These are phyloP conservation scores for Taphrorychus bicolor DNA, from an alignment of 2,888 invertebrate genomes.

Conservation along the genomic window DNA sequence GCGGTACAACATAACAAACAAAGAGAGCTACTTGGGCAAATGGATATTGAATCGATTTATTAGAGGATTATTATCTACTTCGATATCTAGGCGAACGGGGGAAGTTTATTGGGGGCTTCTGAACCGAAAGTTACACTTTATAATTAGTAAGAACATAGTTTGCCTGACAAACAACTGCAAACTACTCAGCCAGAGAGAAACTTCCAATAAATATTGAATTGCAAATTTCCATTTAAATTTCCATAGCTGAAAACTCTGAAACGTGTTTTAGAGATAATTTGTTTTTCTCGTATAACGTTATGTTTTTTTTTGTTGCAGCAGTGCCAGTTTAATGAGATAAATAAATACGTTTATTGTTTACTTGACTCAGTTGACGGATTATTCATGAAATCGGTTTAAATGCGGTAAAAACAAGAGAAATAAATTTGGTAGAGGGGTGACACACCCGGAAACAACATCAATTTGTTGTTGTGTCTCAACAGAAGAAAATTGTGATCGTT, in stretches of 20 bases:
- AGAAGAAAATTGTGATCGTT: too few species aligned
- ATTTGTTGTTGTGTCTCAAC: too few species aligned
- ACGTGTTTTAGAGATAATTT: conserved; percentile 9
- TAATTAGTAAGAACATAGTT: conserved; percentile 7
- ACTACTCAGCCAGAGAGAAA: conserved; percentile 5
- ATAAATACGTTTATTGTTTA: conserved; percentile 4
- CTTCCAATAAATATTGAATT: conserved; percentile 10
- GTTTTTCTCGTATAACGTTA: neutral
- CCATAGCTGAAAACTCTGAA: neutral
- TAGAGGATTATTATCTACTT: neutral
- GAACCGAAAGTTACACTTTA: conserved; percentile 7
- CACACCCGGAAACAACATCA: too few species aligned
- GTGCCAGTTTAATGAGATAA: conserved; percentile 8
- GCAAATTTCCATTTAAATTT: conserved; percentile 10
- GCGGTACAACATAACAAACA: neutral
- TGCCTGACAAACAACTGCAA: conserved; percentile 5
- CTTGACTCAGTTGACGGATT: neutral
- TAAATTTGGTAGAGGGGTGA: neutral
- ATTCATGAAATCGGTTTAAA: neutral
- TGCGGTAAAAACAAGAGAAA: neutral
- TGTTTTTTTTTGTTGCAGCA: neutral
- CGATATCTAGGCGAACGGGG: neutral
- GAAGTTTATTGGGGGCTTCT: neutral
- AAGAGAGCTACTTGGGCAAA: neutral
- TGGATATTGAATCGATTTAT: neutral